Conservation (phyloP, 1,140 invertebrate species). For the Brachionus rubens region DNA sequence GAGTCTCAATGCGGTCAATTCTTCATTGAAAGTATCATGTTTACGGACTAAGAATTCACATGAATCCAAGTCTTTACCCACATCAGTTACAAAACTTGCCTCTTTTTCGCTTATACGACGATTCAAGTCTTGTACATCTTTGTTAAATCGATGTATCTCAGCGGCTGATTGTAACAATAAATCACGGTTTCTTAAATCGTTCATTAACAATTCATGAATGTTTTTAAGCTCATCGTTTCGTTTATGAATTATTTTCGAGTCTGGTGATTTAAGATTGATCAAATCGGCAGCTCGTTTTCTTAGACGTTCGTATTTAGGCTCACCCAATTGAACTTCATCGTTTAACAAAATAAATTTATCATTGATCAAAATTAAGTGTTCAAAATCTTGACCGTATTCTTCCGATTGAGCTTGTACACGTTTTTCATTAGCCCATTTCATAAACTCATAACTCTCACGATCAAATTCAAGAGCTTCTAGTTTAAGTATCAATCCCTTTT, state of each 20-base stretch:
- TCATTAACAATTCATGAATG: neutral
- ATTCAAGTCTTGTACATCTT: constrained; percentile 21
- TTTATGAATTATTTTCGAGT: constrained; percentile 9
- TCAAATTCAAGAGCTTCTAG: constrained; percentile 25
- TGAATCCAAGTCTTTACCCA: neutral
- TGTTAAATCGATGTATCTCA: constrained; percentile 33
- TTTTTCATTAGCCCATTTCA: constrained; percentile 32
- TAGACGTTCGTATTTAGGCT: neutral
- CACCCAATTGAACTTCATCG: neutral
- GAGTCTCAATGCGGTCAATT: neutral
- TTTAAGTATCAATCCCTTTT: neutral
- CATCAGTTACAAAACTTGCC: neutral
- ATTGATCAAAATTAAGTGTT: constrained; percentile 15
- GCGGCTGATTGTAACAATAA: neutral
- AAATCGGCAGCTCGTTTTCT: neutral
- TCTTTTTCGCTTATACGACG: constrained; percentile 18
- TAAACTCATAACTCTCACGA: constrained; percentile 1
- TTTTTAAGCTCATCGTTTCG: constrained; percentile 12
- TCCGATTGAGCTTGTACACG: constrained; percentile 28
- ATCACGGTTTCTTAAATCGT: neutral
- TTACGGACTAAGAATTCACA: constrained; percentile 37
- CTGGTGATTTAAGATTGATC: neutral
- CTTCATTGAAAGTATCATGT: constrained; percentile 14
- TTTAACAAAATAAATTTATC: constrained; percentile 18
- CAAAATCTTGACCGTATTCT: constrained; percentile 41